These are phyloP conservation scores for Cantharis lateralis DNA, from an alignment of 2,888 invertebrate genomes.

Conservation along the genomic window DNA sequence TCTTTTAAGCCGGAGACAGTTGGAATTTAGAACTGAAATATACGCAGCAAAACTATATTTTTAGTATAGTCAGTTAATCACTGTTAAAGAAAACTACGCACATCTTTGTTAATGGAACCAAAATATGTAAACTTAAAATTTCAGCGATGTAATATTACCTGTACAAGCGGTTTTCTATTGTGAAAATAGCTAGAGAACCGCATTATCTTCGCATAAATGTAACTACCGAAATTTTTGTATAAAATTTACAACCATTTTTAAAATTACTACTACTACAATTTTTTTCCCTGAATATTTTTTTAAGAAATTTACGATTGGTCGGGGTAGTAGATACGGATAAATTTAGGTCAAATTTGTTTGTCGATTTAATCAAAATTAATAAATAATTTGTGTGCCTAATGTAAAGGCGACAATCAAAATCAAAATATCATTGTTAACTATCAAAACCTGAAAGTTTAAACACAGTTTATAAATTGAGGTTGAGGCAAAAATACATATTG, in stretches of 20 bases:
- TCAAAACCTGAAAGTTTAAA: background rate
- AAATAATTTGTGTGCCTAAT: background rate
- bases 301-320: background rate
- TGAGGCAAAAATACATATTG: background rate
- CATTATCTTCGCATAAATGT: background rate
- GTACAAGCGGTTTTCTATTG: too few species aligned
- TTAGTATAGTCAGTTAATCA: background rate
- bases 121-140: background rate
- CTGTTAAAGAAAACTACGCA: background rate
- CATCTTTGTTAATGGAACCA: background rate
- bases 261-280: background rate
- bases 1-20: too few species aligned
- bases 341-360: background rate
- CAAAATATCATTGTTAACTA: background rate
- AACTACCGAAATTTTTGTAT: background rate
- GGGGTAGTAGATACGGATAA: background rate
- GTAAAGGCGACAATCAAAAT: background rate
- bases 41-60: background rate
- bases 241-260: background rate
- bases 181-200: background rate
- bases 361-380: background rate
- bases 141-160: too few species aligned
- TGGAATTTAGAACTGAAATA: background rate
- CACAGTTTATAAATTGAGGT: background rate
- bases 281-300: background rate